Evolutionary conservation across 2,888 invertebrate genomes (phyloP).

Genomic region (Hedychridium roseum): DNA sequence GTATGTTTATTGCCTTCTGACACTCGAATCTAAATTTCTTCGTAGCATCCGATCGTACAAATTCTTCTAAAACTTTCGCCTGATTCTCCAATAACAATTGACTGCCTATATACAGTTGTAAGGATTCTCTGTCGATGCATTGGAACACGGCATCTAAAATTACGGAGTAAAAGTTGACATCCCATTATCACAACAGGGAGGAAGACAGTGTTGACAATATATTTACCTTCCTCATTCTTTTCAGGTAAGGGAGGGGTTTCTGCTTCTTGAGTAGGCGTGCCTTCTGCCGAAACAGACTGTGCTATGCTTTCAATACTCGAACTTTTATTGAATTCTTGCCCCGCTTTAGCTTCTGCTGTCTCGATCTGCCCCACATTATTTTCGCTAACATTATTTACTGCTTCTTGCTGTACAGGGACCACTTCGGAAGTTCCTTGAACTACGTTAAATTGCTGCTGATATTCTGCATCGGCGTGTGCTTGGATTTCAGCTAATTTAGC

Average conservation of each 20-base stretch:
- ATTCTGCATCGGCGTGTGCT: slow-evolving; percentile 27
- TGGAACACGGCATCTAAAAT: background rate
- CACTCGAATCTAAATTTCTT: slow-evolving; percentile 86
- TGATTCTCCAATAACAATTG: slow-evolving; percentile 69
- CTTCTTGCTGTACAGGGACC: slow-evolving; percentile 7
- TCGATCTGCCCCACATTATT: slow-evolving; percentile 6
- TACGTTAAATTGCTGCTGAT: slow-evolving; percentile 15
- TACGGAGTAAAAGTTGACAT: background rate
- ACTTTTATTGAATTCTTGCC: background rate
- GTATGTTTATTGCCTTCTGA: slow-evolving; percentile 86
- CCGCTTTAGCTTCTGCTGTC: slow-evolving; percentile 12
- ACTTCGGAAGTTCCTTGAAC: slow-evolving; percentile 7
- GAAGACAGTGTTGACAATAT: background rate
- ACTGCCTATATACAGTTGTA: slow-evolving; percentile 69
- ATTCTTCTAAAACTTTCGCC: slow-evolving; percentile 68
- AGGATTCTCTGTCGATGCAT: slow-evolving; percentile 58
- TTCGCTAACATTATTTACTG: slow-evolving; percentile 4
- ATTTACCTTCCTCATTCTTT: background rate
- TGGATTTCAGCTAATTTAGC: slow-evolving; percentile 66
- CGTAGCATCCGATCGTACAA: slow-evolving; percentile 69
- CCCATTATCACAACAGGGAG: slow-evolving; percentile 12
- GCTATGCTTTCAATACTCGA: background rate
- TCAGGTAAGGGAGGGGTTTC: background rate
- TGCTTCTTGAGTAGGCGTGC: background rate
- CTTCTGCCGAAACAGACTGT: background rate